Evolutionary conservation across 2,797 vertebrate genomes (phyloP).

Genomic region (Steatocranus sp.): DNA sequence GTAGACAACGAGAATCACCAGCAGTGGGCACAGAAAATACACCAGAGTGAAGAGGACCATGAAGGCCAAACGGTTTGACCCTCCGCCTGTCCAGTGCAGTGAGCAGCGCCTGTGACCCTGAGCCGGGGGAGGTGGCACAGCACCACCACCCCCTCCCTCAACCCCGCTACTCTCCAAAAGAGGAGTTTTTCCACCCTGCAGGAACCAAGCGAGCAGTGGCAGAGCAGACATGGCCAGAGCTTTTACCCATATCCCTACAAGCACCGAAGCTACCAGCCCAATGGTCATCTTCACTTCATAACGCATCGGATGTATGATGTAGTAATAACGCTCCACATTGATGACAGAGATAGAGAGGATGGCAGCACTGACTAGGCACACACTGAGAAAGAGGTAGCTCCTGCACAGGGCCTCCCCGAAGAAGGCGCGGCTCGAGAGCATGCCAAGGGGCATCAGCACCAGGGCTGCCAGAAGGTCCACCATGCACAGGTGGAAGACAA

Average conservation of each 20-base stretch:
- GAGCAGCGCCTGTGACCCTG: conserved; percentile 83
- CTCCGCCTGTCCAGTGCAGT: conserved; percentile 88
- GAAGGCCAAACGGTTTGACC: conserved; percentile 88
- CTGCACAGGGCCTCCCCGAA: conserved; percentile 90
- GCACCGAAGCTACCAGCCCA: conserved; percentile 86
- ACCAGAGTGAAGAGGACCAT: conserved; percentile 90
- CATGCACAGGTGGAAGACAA: conserved; percentile 98
- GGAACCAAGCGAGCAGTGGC: conserved; percentile 87
- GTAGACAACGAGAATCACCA: conserved; percentile 94
- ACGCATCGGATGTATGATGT: conserved; percentile 96
- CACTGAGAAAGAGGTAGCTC: conserved; percentile 93
- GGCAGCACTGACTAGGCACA: conserved; percentile 93
- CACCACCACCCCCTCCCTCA: conserved; percentile 43
- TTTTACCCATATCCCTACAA: conserved; percentile 95
- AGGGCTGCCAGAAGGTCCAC: conserved; percentile 95
- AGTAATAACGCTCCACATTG: conserved; percentile 97
- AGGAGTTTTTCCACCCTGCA: conserved; percentile 75
- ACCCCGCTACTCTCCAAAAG: conserved; percentile 55
- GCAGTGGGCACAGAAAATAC: conserved; percentile 91
- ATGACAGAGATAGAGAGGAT: conserved; percentile 98
- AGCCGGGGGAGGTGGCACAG: conserved; percentile 49
- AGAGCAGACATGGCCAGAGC: conserved; percentile 90
- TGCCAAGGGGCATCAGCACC: conserved; percentile 95
- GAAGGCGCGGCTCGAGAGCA: conserved; percentile 87
- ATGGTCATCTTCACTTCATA: conserved; percentile 97